Base-by-base conservation (phyloP, 2,113 vertebrate species). In the Alethe castanea region DNA sequence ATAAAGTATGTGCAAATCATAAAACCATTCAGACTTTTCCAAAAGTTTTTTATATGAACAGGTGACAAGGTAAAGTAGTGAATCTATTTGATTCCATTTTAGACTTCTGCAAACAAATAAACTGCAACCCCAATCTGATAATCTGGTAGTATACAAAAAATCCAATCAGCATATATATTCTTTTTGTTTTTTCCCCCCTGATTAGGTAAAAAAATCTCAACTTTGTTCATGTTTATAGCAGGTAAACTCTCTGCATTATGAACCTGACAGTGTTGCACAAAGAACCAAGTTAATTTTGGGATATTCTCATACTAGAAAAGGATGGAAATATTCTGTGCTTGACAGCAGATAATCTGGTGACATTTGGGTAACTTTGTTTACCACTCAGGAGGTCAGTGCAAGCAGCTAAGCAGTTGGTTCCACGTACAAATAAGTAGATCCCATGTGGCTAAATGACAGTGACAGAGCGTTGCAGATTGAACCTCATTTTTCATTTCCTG, bases 1-100 rank as follows among this genome's bases (percentile, higher is more conserved):
- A 88, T 89, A 90, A 95, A 76, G 81, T 61, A 8, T 92, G 79
- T 67, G 70, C 83, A 83, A 81, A 95, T 81, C 84, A 89, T 93
- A 74, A 90, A 90, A 81, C 81, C 24, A 47, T 95, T 96, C 88
- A 85, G 70, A 59, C 70, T 74, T 72, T 81, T 84, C 53, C 23
- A 44, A 28, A 94, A 74, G 24, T 70, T 96, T 95, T 53, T 76
- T 88, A 31, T 76, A 60, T 28, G 31, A 65, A 22, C 6, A 64
- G 88, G 52, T 31, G 42, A 5, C 31, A 80, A 94, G 78, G 35
- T 82, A 92, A 89, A 59, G 52, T 56, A 73, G 65, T 78, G 12
- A 71, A 33, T 92, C 47, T 80, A 57, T 88, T 57, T 77, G 36
- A 74, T 74, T 93, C 67, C 9, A n/a, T 94, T 53, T 93, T 61